Conservation (phyloP, 2,888 invertebrate genomes). For the Chironomus riparius region DNA sequence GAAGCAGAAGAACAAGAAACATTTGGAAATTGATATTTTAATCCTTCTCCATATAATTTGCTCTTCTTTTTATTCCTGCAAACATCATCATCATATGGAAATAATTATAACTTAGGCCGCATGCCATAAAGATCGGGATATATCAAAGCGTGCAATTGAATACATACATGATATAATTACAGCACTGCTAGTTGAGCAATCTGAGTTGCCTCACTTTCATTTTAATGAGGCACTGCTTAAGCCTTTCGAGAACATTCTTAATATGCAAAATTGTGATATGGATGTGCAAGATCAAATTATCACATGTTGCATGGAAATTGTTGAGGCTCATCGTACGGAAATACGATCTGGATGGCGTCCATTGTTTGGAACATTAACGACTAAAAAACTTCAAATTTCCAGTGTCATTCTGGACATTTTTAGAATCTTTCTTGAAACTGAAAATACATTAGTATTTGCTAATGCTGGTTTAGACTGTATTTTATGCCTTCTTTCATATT, state of each 20-base stretch:
- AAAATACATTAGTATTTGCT: slow-evolving; percentile 86
- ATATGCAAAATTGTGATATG: slow-evolving; percentile 84
- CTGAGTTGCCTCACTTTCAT: slow-evolving; percentile 86
- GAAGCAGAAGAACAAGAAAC: too few species aligned
- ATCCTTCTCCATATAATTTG: slow-evolving; percentile 28
- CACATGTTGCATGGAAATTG: slow-evolving; percentile 90
- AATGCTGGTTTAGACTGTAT: slow-evolving; percentile 93
- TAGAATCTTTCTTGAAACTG: slow-evolving; percentile 83
- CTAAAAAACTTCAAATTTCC: slow-evolving; percentile 57
- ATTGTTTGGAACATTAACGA: slow-evolving; percentile 84
- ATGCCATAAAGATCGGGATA: slow-evolving; percentile 78
- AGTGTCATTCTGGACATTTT: slow-evolving; percentile 84
- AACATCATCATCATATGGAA: too few species aligned
- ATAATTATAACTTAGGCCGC: slow-evolving; percentile 55
- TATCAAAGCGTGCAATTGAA: slow-evolving; percentile 84
- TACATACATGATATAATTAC: slow-evolving; percentile 89
- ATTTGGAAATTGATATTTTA: slow-evolving; percentile 18
- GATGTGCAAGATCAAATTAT: slow-evolving; percentile 92
- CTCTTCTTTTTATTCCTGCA: too few species aligned
- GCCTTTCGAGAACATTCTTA: slow-evolving; percentile 89
- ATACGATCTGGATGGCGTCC: slow-evolving; percentile 95
- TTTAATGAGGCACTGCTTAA: slow-evolving; percentile 92
- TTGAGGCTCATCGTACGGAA: slow-evolving; percentile 87
- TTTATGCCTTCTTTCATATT: slow-evolving; percentile 67
- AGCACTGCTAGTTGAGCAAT: slow-evolving; percentile 73